Percentiles rank a stretch among this genome's conserved stretches.
These are phyloP conservation scores for Atherix ibis DNA, from an alignment of 2,888 invertebrate species.

Conservation along the genomic window DNA sequence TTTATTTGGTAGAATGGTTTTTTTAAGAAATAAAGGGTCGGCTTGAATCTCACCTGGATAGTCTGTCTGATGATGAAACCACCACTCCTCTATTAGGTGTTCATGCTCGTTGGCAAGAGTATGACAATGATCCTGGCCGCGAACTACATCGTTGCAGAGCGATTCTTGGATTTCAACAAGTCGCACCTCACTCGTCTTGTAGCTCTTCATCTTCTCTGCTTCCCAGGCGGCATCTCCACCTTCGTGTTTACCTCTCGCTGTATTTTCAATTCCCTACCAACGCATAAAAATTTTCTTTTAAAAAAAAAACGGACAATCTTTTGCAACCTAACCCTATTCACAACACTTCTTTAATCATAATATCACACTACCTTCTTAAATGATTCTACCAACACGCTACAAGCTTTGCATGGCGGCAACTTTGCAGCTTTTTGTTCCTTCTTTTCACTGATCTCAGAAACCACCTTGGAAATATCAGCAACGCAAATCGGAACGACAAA, in stretches of 20 bases:
- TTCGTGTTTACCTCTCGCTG: constrained; percentile 75
- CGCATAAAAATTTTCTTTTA: constrained; percentile 2
- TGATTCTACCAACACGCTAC: constrained; percentile 55
- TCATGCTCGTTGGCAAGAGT: constrained; percentile 72
- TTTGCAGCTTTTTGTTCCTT: constrained; percentile 29
- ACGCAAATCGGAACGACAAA: neutral
- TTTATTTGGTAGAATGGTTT: neutral
- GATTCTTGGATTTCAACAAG: constrained; percentile 82
- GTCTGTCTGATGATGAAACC: constrained; percentile 49
- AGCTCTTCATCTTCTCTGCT: constrained; percentile 67
- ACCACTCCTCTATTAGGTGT: constrained; percentile 73
- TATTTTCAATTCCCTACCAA: constrained; percentile 53
- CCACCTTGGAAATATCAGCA: constrained; percentile 1
- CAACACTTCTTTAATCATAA: no score
- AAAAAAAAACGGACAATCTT: no score
- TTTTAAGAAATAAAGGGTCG: neutral
- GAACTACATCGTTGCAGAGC: constrained; percentile 59
- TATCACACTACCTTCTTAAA: constrained; percentile 39
- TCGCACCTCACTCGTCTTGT: constrained; percentile 75
- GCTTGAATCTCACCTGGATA: constrained; percentile 15
- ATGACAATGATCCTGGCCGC: constrained; percentile 66
- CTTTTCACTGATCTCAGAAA: neutral
- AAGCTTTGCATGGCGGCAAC: constrained; percentile 64
- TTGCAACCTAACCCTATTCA: no score
- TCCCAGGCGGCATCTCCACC: constrained; percentile 93